Conservation (phyloP, 1,140 invertebrate species). For the Drosophila erecta region DNA sequence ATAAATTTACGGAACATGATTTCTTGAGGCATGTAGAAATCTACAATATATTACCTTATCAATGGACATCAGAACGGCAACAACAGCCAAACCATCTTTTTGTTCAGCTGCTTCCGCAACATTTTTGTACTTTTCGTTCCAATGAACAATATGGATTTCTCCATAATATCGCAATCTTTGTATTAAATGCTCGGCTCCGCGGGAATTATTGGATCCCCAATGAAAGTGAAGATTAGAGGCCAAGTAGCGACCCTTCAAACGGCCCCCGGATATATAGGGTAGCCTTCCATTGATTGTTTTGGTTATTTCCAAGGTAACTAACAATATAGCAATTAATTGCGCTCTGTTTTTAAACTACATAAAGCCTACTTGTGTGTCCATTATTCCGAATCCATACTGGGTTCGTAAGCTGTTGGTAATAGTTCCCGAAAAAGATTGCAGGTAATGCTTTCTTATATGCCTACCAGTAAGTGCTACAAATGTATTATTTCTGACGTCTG, state of each 20-base stretch:
- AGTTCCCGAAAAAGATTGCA: conserved; percentile 88
- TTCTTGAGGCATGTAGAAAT: too few species aligned
- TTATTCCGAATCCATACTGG: conserved; percentile 80
- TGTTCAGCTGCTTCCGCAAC: conserved; percentile 30
- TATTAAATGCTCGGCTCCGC: conserved; percentile 68
- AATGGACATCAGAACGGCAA: conserved; percentile 67
- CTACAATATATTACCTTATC: conserved; percentile 43
- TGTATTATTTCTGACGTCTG: background rate
- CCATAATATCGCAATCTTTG: conserved; percentile 47
- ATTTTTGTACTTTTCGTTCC: conserved; percentile 47
- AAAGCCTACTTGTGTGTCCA: conserved; percentile 87
- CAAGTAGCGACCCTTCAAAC: conserved; percentile 86
- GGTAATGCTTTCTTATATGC: conserved; percentile 87
- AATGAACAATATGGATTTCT: conserved; percentile 78
- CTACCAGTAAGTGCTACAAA: conserved; percentile 61
- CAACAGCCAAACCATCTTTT: conserved; percentile 61
- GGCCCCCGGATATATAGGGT: conserved; percentile 88
- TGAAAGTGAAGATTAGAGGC: conserved; percentile 89
- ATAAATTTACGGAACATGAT: background rate
- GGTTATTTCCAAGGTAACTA: conserved; percentile 84
- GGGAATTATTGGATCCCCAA: conserved; percentile 85
- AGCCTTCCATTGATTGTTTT: conserved; percentile 85
- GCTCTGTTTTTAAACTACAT: too few species aligned
- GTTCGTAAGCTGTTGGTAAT: conserved; percentile 45
- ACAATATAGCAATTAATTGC: background rate